A percentile compares a stretch with the other conserved stretches of the same genome.
Evolutionary conservation across 2,888 invertebrate species (phyloP).

Genomic region (Cheilosia grossa): DNA sequence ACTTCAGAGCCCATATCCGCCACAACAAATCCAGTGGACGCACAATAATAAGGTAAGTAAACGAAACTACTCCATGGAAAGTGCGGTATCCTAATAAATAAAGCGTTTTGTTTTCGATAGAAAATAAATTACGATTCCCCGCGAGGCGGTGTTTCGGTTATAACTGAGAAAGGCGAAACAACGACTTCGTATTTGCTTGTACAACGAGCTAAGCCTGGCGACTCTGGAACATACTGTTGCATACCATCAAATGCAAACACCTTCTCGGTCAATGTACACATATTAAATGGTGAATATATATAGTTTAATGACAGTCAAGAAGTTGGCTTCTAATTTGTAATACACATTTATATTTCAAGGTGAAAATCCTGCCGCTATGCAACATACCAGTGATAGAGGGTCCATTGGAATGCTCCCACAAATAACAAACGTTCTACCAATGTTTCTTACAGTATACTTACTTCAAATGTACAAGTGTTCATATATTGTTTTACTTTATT

Average conservation of each 20-base stretch:
- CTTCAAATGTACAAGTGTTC: constrained; percentile 56
- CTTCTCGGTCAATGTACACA: constrained; percentile 90
- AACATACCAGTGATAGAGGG: constrained; percentile 66
- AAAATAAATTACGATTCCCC: constrained; percentile 94
- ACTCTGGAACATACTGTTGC: constrained; percentile 92
- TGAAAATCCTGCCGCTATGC: constrained; percentile 71
- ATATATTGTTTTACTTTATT: constrained; percentile 35
- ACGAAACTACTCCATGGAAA: background rate
- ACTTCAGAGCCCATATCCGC: constrained; percentile 92
- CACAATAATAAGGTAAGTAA: constrained; percentile 89
- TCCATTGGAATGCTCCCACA: constrained; percentile 45
- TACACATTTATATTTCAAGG: constrained; percentile 19
- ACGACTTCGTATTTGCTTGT: constrained; percentile 91
- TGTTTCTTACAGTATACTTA: constrained; percentile 52
- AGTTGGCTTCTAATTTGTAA: background rate
- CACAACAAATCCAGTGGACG: constrained; percentile 92
- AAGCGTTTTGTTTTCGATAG: constrained; percentile 81
- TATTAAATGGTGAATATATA: constrained; percentile 88
- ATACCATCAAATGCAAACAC: constrained; percentile 92
- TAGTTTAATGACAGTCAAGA: background rate
- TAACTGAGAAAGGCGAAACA: constrained; percentile 92
- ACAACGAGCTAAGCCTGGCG: constrained; percentile 89
- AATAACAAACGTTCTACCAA: constrained; percentile 37
- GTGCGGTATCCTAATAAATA: background rate
- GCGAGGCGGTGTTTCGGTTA: constrained; percentile 91